Evolutionary conservation across 1,140 invertebrate species (phyloP), one percentile per base, ranked within the genome.

Genomic region (Drosophila kepulauana): DNA sequence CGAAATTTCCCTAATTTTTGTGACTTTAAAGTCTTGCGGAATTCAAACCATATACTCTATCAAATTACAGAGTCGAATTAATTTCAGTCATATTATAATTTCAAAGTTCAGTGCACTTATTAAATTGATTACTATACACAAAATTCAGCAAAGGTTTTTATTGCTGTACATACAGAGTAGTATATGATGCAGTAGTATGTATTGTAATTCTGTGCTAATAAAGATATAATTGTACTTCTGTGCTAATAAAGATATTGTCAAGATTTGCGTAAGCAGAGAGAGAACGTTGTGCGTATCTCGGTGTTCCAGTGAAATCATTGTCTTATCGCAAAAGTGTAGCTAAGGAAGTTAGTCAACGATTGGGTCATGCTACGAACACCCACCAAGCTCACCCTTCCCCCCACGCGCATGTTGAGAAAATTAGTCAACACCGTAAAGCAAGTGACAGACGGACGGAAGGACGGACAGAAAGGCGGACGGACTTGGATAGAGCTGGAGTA

Each of bases 381-480:
- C 61, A 75, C 78, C 38, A 51, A 41, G 46, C 59, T 3, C 48
- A 57, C 30, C 49, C 10, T 35, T 5, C 28, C 48, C 8, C 38
- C 5, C 41, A 33, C 41, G 46, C 20, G 6, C 11, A 25, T 11
- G 8, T 43, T 71, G 63, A 73, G 59, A 75, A 81, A 86, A 86
- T 86, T 86, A 86, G 85, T 86, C 82, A 87, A 86, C 79, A 41
- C 51, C 52, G 33, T 41, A 16, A 38, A n/a, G 41, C 10, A 20
- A 5, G 20, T 5, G 5, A 38, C 20, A 28, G 49, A 16, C 41
- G 30, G 28, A 46, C 11, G 41, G 20, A 20, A 2, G 20, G 20
- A 4, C 20, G 3, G 3, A 25, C 20, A 25, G 20, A 25, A 25
- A 25, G 49, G 30, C 41, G 30, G 28, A 46, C 11, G 41, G 38